Percentiles rank a stretch among this genome's conserved stretches.
Evolutionary conservation across 2,113 vertebrate genomes (phyloP).

Genomic region (Prionailurus bengalensis): DNA sequence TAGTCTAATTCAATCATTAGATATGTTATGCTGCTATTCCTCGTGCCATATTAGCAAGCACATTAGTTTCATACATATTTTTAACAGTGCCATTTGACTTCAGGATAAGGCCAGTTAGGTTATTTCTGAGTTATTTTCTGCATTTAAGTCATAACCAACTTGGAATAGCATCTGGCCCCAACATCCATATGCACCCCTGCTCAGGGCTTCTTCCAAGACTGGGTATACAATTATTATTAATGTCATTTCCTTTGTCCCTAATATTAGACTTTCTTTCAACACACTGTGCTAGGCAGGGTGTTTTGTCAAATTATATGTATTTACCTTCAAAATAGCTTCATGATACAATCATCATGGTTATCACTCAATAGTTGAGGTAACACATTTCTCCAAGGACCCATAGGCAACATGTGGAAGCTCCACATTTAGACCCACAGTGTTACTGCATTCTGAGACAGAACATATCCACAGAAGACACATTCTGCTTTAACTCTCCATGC

Average conservation of each 20-base stretch:
- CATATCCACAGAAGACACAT: rapidly evolving
- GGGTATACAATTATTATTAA: background rate
- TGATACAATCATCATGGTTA: background rate
- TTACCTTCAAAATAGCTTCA: background rate
- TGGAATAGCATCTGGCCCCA: background rate
- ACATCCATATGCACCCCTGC: rapidly evolving
- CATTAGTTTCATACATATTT: background rate
- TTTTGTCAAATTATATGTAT: background rate
- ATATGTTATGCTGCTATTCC: background rate
- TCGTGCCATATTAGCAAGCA: background rate
- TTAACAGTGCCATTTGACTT: background rate
- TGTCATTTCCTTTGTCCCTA: background rate
- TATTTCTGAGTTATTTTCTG: background rate
- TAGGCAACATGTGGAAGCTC: background rate
- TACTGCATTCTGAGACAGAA: background rate
- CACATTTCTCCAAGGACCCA: background rate
- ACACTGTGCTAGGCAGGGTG: background rate
- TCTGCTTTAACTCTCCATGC: rapidly evolving
- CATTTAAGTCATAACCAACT: background rate
- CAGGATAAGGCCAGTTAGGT: background rate
- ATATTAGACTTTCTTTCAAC: background rate
- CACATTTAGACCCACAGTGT: background rate
- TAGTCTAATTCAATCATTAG: background rate
- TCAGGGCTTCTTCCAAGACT: background rate
- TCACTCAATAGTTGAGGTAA: background rate